Evolutionary conservation across 2,113 vertebrate genomes (phyloP), one percentile per base, ranked within the genome.

Genomic region (Sterna hirundo): DNA sequence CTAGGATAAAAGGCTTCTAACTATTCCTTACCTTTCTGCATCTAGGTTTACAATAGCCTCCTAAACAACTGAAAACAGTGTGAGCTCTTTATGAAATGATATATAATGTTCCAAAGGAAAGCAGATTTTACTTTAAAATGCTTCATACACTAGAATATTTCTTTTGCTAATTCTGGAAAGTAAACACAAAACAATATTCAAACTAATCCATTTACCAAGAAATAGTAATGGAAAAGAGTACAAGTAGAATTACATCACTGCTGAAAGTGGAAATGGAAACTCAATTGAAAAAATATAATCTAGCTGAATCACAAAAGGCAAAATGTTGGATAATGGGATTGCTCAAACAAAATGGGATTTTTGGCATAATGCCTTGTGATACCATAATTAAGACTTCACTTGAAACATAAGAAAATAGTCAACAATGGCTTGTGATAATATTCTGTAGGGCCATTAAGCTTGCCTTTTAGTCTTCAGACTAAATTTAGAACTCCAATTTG

Each of bases 191-290:
- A 5, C 11, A 64, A 51, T 68, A 68, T 34, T 89, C 20, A 84
- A 46, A 52, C 38, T 27, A 94, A 91, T 79, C n/a, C 10, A 42
- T 78, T 94, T 88, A 77, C 42, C 22, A 82, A 91, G n/a, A 84
- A 93, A 79, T 57, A 8, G 13, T 82, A 91, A 76, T 71, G 54
- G 57, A 79, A 75, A 91, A 90, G 11, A 91, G 17, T 40, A 46
- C 19, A 90, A 83, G 61, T 40, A 27, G 36, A 96, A 95, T 88
- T 68, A 80, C 36, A 46, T 94, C 76, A 70, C 52, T 86, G 18
- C 32, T 54, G n/a, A 88, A 95, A 79, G 29, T 87, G 55, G 83
- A 97, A 89, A 57, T n/a, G 30, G 83, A 97, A 92, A 84, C 25
- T 60, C 22, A 87, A 52, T 57, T 36, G 64, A 71, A 64, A 88